Evolutionary conservation across 2,113 vertebrate species (phyloP).

Genomic region (Syrrhaptes paradoxus): DNA sequence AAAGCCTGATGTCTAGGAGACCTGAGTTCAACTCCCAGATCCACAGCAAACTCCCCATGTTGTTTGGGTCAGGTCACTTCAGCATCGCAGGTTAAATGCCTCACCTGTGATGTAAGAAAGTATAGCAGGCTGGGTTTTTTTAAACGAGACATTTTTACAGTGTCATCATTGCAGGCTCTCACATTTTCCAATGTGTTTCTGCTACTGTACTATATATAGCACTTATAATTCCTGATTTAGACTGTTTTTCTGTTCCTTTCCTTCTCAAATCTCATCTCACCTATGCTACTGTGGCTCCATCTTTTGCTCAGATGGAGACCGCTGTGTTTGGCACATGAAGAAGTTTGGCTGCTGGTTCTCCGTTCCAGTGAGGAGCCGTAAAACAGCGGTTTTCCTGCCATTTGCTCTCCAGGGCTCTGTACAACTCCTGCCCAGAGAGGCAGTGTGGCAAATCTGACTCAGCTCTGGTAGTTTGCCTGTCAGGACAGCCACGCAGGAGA

Average conservation of each 20-base stretch:
- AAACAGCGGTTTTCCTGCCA: neutral
- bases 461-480: neutral
- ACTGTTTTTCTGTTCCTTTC: neutral
- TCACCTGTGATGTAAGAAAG: neutral
- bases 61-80: neutral
- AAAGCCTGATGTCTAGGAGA: neutral
- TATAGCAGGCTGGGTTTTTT: neutral
- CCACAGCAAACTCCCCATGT: neutral
- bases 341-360: neutral
- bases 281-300: neutral
- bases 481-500: neutral
- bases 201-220: neutral
- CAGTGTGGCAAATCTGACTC: rapidly evolving
- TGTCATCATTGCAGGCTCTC: neutral
- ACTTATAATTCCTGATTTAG: neutral
- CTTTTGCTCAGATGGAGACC: neutral
- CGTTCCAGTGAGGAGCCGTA: neutral
- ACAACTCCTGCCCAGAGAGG: neutral
- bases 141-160: neutral
- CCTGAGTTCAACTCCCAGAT: neutral
- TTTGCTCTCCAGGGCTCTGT: neutral
- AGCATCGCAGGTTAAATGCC: neutral
- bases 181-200: neutral
- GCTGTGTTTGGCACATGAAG: neutral
- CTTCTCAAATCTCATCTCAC: neutral